A percentile compares a stretch with the other conserved stretches of the same genome.
Evolutionary conservation across 2,888 invertebrate genomes (phyloP).

Genomic region (Cephus rjabovi): DNA sequence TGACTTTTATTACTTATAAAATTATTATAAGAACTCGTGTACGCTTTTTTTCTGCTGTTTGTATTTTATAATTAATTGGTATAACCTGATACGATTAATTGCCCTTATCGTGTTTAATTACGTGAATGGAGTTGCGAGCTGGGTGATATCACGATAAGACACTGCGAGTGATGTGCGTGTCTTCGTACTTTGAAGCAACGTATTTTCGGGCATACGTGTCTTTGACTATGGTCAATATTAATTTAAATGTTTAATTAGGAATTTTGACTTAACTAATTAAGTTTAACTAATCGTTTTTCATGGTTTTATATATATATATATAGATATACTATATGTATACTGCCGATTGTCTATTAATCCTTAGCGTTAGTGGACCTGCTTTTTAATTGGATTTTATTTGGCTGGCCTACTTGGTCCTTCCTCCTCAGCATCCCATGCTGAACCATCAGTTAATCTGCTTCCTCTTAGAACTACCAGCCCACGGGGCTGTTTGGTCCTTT

Average conservation of each 20-base stretch:
- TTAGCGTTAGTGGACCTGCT: background rate
- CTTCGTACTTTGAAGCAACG: background rate
- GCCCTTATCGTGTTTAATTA: background rate
- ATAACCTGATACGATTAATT: background rate
- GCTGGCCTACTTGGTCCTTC: conserved; percentile 30
- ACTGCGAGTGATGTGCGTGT: background rate
- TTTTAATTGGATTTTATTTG: conserved; percentile 51
- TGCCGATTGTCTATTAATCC: conserved; percentile 1
- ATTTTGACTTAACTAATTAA: conserved; percentile 21
- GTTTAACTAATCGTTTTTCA: conserved; percentile 2
- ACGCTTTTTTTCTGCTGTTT: background rate
- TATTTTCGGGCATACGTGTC: background rate
- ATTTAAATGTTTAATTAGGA: conserved; percentile 25
- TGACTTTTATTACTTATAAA: too few species aligned
- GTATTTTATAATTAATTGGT: background rate
- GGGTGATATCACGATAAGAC: background rate
- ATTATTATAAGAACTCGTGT: too few species aligned
- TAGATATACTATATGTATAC: conserved; percentile 7
- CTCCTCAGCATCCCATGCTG: background rate
- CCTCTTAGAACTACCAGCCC: conserved; percentile 8
- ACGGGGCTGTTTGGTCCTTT: conserved; percentile 24
- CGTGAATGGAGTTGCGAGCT: background rate
- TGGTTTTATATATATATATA: background rate
- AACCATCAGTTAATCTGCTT: background rate
- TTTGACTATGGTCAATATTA: conserved; percentile 1